A percentile compares a stretch with the other conserved stretches of the same genome.
These are phyloP conservation scores for Molossus molossus DNA, from an alignment of 2,797 vertebrate genomes.

Conservation along the genomic window DNA sequence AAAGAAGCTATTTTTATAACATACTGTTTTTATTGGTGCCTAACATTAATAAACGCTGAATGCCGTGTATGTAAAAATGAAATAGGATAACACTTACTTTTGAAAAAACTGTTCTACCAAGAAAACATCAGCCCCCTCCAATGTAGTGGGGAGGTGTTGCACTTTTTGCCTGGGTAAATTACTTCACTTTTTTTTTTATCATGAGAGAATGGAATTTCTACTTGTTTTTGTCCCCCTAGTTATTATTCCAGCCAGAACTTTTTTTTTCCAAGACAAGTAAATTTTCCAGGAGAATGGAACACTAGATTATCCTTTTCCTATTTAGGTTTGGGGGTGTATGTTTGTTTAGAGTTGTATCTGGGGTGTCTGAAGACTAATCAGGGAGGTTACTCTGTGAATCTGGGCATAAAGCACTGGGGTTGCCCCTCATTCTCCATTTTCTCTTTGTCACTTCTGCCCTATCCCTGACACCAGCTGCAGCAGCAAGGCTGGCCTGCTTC, in stretches of 20 bases:
- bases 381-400: neutral
- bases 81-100: neutral
- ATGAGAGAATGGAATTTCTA: neutral
- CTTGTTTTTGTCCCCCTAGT: neutral
- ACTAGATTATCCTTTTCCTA: neutral
- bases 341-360: neutral
- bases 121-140: neutral
- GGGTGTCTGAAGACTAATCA: neutral
- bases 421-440: neutral
- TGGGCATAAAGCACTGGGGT: neutral
- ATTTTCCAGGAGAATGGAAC: neutral
- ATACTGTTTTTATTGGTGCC: constrained; percentile 27
- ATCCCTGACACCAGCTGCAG: neutral
- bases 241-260: constrained; percentile 3
- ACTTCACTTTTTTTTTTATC: neutral
- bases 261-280: neutral
- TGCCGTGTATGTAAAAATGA: neutral
- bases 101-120: constrained; percentile 2
- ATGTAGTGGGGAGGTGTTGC: neutral
- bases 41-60: neutral
- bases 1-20: constrained; percentile 60
- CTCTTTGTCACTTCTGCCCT: neutral
- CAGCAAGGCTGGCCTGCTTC: neutral
- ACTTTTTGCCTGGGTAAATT: neutral
- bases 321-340: neutral